Evolutionary conservation across 2,797 vertebrate genomes (phyloP).

Genomic region (Xenopus petersii): DNA sequence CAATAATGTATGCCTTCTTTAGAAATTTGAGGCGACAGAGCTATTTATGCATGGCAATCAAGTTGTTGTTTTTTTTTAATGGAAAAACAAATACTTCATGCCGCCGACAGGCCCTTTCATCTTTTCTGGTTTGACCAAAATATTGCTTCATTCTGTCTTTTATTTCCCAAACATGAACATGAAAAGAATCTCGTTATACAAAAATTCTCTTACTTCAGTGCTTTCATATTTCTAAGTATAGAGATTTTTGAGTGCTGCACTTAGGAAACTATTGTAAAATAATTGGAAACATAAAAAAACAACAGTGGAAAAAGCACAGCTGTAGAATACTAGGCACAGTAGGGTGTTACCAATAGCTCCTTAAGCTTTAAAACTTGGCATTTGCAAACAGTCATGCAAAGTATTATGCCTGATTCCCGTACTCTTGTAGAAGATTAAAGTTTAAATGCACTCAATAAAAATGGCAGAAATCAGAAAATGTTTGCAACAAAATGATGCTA

Average conservation of each 20-base stretch:
- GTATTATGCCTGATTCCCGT: background rate
- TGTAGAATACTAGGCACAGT: background rate
- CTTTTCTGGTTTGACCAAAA: background rate
- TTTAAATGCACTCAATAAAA: no score
- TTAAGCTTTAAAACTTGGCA: background rate
- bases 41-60: background rate
- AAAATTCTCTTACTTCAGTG: background rate
- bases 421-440: background rate
- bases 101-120: background rate
- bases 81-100: slow-evolving; percentile 1
- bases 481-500: no score
- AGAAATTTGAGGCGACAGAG: background rate
- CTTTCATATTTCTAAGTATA: background rate
- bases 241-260: background rate
- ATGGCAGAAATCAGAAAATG: no score
- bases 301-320: slow-evolving; percentile 2
- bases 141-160: background rate
- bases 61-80: background rate
- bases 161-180: background rate
- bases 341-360: slow-evolving; percentile 2
- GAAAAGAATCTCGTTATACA: background rate
- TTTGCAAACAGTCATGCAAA: background rate
- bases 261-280: background rate
- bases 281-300: background rate
- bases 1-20: slow-evolving; percentile 18